These are phyloP conservation scores for Pao palembangensis DNA, from an alignment of 2,113 vertebrate species.

Conservation along the genomic window DNA sequence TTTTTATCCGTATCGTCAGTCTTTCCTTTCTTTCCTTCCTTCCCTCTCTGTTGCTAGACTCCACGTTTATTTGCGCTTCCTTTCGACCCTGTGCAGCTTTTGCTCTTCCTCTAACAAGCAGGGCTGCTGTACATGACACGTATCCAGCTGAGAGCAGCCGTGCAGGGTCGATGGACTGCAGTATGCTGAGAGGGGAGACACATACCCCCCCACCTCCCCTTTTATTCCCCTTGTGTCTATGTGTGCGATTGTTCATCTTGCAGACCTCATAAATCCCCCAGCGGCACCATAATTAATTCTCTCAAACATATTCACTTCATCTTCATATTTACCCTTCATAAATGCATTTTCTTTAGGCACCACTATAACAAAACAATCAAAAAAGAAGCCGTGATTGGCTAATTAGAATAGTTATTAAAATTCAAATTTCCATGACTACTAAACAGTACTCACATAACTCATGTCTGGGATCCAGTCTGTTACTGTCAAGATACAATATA, in stretches of 20 bases:
- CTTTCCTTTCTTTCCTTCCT: not conserved
- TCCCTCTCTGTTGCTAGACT: constrained; percentile 15
- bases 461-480: no score
- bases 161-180: constrained; percentile 66
- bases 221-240: constrained; percentile 5
- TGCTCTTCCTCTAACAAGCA: constrained; percentile 57
- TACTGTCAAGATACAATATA: no score
- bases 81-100: constrained; percentile 38
- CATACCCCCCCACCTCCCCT: constrained; percentile 25
- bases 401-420: no score
- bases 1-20: constrained; percentile 18
- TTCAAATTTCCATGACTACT: no score
- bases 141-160: constrained; percentile 69
- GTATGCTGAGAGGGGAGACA: constrained; percentile 43
- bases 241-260: constrained; percentile 26
- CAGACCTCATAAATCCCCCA: constrained; percentile 25
- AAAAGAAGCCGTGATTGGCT: no score
- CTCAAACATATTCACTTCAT: not conserved
- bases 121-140: constrained; percentile 65
- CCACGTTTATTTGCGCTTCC: constrained; percentile 52
- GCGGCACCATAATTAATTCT: constrained; percentile 27
- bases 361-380: no score
- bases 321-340: no score
- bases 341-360: no score
- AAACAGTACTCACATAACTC: no score